These are phyloP conservation scores for Dasypogon diadema DNA, from an alignment of 2,888 invertebrate genomes.

Conservation along the genomic window DNA sequence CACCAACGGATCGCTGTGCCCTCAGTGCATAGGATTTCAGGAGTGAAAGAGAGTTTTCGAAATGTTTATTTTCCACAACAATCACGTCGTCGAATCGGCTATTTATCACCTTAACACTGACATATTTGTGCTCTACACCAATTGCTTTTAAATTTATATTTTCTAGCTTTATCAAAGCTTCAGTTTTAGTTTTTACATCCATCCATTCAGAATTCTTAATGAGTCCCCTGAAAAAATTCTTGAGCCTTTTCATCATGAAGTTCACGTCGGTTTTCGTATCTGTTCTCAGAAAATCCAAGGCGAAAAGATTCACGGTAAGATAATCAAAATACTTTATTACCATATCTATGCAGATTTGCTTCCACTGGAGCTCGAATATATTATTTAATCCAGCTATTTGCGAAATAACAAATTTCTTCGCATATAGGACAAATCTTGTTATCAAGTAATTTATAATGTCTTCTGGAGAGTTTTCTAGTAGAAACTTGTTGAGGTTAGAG, in stretches of 20 bases:
- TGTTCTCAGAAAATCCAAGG: neutral
- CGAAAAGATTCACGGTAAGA: neutral
- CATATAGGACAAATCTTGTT: neutral
- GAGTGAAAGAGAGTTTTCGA: neutral
- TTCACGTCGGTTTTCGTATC: neutral
- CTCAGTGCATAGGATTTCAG: neutral
- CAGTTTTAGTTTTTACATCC: neutral
- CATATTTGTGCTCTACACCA: neutral
- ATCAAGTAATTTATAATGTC: constrained; percentile 16
- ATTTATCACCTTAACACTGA: neutral
- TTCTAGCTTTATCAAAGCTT: neutral
- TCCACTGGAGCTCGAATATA: neutral
- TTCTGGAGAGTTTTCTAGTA: neutral
- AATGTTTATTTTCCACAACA: neutral
- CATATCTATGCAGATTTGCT: neutral
- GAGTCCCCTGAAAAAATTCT: neutral
- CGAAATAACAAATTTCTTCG: neutral
- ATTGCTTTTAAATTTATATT: neutral
- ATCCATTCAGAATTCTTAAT: neutral
- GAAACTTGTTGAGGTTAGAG: neutral
- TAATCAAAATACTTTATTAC: constrained; percentile 14
- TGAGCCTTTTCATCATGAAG: neutral
- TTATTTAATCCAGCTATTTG: too few species aligned
- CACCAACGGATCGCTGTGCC: neutral
- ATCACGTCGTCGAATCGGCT: neutral